Evolutionary conservation across 2,888 invertebrate species (phyloP), one percentile per base, ranked within the genome.

Genomic region (Epirrhoe alternata): DNA sequence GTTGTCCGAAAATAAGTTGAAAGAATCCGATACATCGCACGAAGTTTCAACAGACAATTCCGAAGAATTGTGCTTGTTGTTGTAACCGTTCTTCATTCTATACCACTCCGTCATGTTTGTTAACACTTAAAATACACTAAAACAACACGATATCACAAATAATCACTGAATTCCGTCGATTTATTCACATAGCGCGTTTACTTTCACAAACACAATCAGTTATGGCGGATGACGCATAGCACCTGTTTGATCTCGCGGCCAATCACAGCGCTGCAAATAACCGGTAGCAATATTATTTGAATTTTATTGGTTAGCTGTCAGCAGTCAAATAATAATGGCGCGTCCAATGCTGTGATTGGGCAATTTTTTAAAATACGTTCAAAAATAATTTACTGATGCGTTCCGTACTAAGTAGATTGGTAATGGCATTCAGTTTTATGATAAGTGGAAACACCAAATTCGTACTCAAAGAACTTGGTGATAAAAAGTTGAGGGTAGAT

Each of bases 1-100:
- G 85, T 94, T 95, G 64, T 93, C 94, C 74, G 95, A 94, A 79
- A 94, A 94, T 77, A 89, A 85, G 79, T 95, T 95, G 78, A 94
- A 95, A 31, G 92, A 88, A 82, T 94, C 94, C 82, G 95, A 95
- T 88, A 95, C 94, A 86, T 95, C 95, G 87, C 94, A 94, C 72
- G 95, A 95, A 74, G 91, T 94, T 88, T 94, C 94, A 76, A 91
- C 92, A 69, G 94, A 94, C 74, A 94, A 84, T 84, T 94, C 94
- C 69, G 94, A 94, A 67, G 94, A 93, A 85, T 92, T 86, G 72
- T 84, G 83, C 67, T 88, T 88, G 74, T 80, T 86, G 53, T 80
- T 85, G 74, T 82, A 86, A 70, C 86, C 87, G 59, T 83, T 83
- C 77, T 88, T 90, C 90, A 90, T 91, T 82, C 87, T 89, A 79